Evolutionary conservation across 2,797 vertebrate genomes (phyloP), one percentile per base, ranked within the genome.

Genomic region (Sebastes matsubarae): DNA sequence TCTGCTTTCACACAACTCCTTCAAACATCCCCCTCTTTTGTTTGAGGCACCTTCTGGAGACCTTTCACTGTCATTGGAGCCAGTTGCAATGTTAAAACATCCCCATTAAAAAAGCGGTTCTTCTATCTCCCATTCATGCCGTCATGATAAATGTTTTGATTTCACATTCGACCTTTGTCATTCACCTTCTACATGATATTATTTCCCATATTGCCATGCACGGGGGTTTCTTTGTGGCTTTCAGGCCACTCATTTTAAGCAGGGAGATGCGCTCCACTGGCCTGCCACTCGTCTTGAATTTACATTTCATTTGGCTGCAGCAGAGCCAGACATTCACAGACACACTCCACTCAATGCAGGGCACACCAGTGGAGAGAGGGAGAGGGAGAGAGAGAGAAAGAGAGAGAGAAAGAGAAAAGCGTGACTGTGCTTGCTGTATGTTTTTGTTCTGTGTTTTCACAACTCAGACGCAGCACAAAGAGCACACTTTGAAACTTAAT

Each of bases 351-450:
- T 81, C 34, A 89, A 63, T 80, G 80, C 85, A 87, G 80, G 72
- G 74, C 87, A 85, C 83, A 89, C 67, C 76, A 70, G 69, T 59
- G 86, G 60, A 81, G 82, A 74, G 81, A 67, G 64, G 11, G 38
- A 66, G 64, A 9, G 72, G 57, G 82, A 68, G 52, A 85, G 84
- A 67, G 80, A 77, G 81, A 78, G 80, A 80, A 68, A 73, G 82
- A 86, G 89, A 89, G 89, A 84, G 88, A 90, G 91, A 92, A 30
- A 93, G 89, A 91, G 90, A 78, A 72, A 90, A 83, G 93, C 77
- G 91, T 92, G 93, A 92, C 91, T 93, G 93, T 94, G 93, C 94
- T 90, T 92, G 91, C 93, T 93, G 90, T 92, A 91, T 94, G 93
- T 94, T 93, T 90, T 87, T 81, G 88, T 92, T 92, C 91, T 92